Conservation (phyloP, 2,797 vertebrate genomes). For the Chelon labrosus region DNA sequence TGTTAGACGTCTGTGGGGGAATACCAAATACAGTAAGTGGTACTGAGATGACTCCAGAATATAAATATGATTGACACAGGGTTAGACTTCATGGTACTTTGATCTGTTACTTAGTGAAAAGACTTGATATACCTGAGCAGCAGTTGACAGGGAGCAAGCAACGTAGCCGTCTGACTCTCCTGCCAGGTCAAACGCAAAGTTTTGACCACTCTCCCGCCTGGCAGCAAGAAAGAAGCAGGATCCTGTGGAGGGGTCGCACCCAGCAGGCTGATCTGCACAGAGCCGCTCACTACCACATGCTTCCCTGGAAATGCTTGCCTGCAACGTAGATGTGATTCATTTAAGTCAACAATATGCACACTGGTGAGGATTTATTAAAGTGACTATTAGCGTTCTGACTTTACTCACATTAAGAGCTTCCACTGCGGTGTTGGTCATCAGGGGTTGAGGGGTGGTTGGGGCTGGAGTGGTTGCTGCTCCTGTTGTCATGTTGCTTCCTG, state of each 20-base stretch:
- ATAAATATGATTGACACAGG: too few relatives aligned
- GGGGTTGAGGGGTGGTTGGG: background rate
- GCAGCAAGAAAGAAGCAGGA: conserved; percentile 46
- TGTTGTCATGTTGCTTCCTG: background rate
- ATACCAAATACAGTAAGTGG: conserved; percentile 5
- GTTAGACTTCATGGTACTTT: background rate
- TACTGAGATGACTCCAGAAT: too few relatives aligned
- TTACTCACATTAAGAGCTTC: background rate
- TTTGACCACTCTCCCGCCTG: background rate
- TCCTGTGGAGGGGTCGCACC: background rate
- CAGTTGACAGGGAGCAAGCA: background rate
- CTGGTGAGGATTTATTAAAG: background rate
- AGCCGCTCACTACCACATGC: background rate
- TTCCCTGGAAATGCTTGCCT: accelerated
- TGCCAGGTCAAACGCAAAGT: conserved; percentile 28
- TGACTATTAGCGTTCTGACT: background rate
- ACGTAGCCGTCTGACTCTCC: conserved; percentile 51
- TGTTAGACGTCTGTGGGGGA: conserved; percentile 23
- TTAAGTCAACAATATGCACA: background rate
- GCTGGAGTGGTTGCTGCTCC: accelerated
- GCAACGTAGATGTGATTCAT: background rate
- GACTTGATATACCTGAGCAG: conserved; percentile 19
- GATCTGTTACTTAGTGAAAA: background rate
- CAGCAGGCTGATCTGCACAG: conserved; percentile 25
- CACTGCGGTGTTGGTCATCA: background rate